Base-by-base conservation (phyloP, 2,888 invertebrate genomes). In the Platycheirus rosarum region DNA sequence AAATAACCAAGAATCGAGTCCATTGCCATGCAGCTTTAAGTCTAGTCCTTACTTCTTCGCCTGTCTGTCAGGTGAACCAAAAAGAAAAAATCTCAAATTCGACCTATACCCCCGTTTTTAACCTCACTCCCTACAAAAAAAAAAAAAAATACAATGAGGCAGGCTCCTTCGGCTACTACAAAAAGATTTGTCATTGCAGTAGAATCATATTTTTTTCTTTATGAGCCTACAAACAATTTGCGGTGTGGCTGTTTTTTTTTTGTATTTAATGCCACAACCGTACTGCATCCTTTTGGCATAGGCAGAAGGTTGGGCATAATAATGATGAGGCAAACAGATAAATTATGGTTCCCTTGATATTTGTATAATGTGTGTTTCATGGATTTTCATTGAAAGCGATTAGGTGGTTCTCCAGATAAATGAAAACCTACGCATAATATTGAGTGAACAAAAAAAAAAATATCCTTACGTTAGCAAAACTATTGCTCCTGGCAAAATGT, bases 171-270 rank as follows among this genome's bases (percentile, higher is more conserved):
- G 49, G 35, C 40, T 9, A 51, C 78, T 66, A 78, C 78, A 66
- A 57, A 70, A 73, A 77, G 62, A 82, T 73, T 77, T 82, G 60
- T 82, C 77, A 71, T 73, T 77, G 82, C 82, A 77, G 82, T 82
- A 37, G 55, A 66, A 48, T 63, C 26, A 51, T 51, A 37, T 32
- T 62, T 44, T 53, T 40, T 29, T 42, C 71, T 57, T 60, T 66
- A 57, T 63, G 42, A 62, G 29, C 29, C 42, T 62, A 44, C 55
- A 69, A 51, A 48, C 75, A 65, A 75, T 73, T 66, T 76, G 80
- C 44, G 80, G 76, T 71, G 53, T 42, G 62, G 60, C 49, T 55
- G 70, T 75, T n/a, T n/a, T n/a, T n/a, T n/a, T n/a, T n/a, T n/a
- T n/a, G n/a, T 42, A 75, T 79, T 75, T 69, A 75, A 65, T 75